Percentiles rank a stretch among this genome's conserved stretches.
These are phyloP conservation scores for Mirza zaza DNA, from an alignment of 2,113 vertebrate genomes.

Conservation along the genomic window DNA sequence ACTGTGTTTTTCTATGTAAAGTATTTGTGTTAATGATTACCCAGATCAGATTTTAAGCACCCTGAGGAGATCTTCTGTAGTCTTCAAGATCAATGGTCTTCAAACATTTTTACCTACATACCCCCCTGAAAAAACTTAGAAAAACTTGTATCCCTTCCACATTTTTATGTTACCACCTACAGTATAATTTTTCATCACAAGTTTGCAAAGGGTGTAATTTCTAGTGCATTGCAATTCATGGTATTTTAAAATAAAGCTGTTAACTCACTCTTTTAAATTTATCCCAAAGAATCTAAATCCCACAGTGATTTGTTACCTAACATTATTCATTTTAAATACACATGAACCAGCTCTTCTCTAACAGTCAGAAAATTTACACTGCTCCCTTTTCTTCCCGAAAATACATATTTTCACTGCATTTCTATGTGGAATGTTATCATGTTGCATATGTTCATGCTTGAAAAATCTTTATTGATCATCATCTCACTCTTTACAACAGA, in stretches of 20 bases:
- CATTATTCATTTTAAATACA: conserved; percentile 47
- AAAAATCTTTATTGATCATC: conserved; percentile 13
- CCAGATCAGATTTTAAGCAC: neutral
- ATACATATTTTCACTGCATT: neutral
- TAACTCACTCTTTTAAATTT: conserved; percentile 25
- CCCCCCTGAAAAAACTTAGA: neutral
- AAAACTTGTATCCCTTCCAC: neutral
- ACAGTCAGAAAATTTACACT: conserved; percentile 9
- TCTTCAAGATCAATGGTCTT: neutral
- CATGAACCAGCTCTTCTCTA: neutral
- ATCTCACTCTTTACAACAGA: neutral
- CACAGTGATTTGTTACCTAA: neutral
- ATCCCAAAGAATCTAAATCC: neutral
- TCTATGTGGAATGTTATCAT: neutral
- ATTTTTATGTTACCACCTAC: neutral
- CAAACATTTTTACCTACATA: neutral
- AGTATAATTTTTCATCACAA: conserved; percentile 24
- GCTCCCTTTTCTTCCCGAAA: conserved; percentile 15
- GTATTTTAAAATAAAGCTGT: conserved; percentile 18
- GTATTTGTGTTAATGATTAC: neutral
- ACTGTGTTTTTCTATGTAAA: conserved; percentile 2
- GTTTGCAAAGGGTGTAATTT: conserved; percentile 26
- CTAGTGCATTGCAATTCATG: neutral
- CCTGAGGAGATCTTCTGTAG: neutral
- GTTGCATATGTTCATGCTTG: neutral